Base-by-base conservation (phyloP, 2,888 invertebrate species). In the Ellobium chinense region DNA sequence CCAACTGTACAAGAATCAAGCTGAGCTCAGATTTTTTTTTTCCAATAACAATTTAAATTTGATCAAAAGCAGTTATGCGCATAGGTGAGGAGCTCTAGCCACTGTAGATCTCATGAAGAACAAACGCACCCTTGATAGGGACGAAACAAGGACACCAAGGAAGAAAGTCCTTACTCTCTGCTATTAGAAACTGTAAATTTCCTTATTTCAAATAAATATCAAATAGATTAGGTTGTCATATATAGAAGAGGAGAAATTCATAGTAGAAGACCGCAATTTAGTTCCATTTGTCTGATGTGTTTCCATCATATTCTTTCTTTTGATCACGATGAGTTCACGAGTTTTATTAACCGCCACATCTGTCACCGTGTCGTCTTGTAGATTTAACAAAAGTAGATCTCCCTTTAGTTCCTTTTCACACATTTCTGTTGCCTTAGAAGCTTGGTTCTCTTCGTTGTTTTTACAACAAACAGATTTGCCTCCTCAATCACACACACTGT, bases 181-280 rank as follows among this genome's bases (percentile, higher is more conserved):
- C n/a, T n/a, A n/a, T n/a, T n/a, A n/a, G n/a, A n/a, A n/a, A n/a
- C n/a, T n/a, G n/a, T n/a, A n/a, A n/a, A n/a, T n/a, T n/a, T n/a
- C n/a, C n/a, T n/a, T n/a, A n/a, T n/a, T n/a, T n/a, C n/a, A n/a
- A n/a, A n/a, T n/a, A n/a, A n/a, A n/a, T n/a, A n/a, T n/a, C n/a
- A n/a, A 60, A n/a, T 60, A 60, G 60, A 60, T 60, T 24, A 60
- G 46, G 46, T 46, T 46, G n/a, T 5, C 7, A 18, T 60, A 60
- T 5, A n/a, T 24, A 18, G 7, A 60, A 14, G 27, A 60, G 60
- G 60, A 24, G 60, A 60, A 24, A 60, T 9, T 54, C 18, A 9
- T n/a, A n/a, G n/a, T 24, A n/a, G 27, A 60, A 60, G 60, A 60
- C 60, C 60, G 60, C 60, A 60, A 60, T 60, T 21, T 60, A 60